Base-by-base conservation (phyloP, 2,797 vertebrate species). In the Syncerus caffer region DNA sequence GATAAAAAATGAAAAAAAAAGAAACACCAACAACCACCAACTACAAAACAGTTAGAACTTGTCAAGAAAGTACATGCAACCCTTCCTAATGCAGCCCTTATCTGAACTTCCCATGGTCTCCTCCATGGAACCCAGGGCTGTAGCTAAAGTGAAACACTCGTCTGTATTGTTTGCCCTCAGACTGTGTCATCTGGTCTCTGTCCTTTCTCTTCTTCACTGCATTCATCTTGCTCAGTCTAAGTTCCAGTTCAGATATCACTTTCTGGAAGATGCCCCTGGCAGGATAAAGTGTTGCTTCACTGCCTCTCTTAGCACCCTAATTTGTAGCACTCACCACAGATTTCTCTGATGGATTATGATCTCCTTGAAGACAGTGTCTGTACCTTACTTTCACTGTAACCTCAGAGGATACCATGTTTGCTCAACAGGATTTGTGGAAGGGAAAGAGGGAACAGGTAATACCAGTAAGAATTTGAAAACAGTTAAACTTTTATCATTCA, bases 371-470 rank as follows among this genome's bases (percentile, higher is more conserved):
- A 92, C 25, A 57, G 6, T 11, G 7, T 58, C 53, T 93, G 3
- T 2, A 51, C 31, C 4, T 38, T 50, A n/a, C 7, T 79, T 90
- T 50, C 4, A 64, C 62, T 27, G n/a, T n/a, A 38, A 82, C 19
- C 51, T 60, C 62, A 79, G 16, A 84, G 7, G 60, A 34, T 6
- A 27, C 7, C 23, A 10, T 19, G 85, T 74, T 58, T 92, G 27
- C 2, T 92, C 34, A 90, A 19, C 90, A 76, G 53, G 71, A 53
- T 50, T 6, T 74, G 13, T 90, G 34, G 45, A 92, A 94, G 16
- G 25, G 27, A 55, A 92, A 55, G 38, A 76, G 19, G 53, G 16
- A 38, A 84, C 62, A 23, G 14, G 10, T 57, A 58, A 78, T 6
- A 42, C 7, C 67, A 19, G 29, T 23, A 76, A 84, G 14, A 58